Conservation (phyloP, 2,888 invertebrate species). For the Scaptomyza reducta region DNA sequence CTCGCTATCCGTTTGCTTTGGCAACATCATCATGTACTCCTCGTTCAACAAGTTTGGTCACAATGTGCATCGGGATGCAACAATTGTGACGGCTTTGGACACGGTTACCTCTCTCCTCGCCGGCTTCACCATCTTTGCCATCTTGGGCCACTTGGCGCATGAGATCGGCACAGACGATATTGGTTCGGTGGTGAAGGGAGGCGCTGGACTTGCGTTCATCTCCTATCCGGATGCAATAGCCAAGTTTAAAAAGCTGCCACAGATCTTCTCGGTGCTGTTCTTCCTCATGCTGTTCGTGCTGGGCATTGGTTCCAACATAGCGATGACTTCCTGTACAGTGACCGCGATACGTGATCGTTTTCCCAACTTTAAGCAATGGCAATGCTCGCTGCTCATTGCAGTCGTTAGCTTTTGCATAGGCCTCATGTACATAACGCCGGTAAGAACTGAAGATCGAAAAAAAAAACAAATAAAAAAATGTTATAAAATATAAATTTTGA, state of each 20-base stretch:
- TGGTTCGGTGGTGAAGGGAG: constrained; percentile 85
- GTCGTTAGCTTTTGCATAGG: constrained; percentile 86
- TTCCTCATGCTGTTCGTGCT: constrained; percentile 86
- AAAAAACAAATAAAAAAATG: no score
- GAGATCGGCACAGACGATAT: constrained; percentile 85
- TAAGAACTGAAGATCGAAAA: constrained; percentile 78
- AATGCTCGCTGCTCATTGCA: constrained; percentile 85
- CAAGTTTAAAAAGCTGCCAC: constrained; percentile 85
- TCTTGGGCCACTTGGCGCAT: constrained; percentile 86
- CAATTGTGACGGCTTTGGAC: constrained; percentile 86
- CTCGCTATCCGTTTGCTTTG: constrained; percentile 87
- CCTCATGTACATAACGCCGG: constrained; percentile 88
- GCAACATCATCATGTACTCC: constrained; percentile 87
- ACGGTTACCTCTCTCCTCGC: constrained; percentile 86
- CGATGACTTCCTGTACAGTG: constrained; percentile 85
- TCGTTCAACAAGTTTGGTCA: constrained; percentile 87
- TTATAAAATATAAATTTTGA: no score
- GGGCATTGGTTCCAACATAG: constrained; percentile 85
- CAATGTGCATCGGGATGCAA: constrained; percentile 86
- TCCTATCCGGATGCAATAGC: constrained; percentile 87
- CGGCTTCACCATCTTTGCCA: constrained; percentile 86
- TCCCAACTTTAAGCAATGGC: constrained; percentile 85
- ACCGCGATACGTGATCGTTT: constrained; percentile 85
- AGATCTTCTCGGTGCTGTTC: constrained; percentile 86
- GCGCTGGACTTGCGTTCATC: constrained; percentile 86